Evolutionary conservation across 2,888 invertebrate species (phyloP).

Genomic region (Onchidella celtica): DNA sequence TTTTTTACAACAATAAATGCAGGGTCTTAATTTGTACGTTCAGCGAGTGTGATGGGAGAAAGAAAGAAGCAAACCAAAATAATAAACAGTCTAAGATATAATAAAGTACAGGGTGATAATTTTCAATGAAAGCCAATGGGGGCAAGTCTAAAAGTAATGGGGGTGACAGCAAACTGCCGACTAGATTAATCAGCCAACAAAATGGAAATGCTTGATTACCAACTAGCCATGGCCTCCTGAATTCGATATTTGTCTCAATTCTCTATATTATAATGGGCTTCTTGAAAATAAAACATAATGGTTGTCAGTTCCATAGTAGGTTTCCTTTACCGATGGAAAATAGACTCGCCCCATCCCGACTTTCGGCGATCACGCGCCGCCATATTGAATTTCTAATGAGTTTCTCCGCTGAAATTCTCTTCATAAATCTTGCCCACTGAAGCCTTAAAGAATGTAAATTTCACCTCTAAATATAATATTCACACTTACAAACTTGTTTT

Average conservation of each 20-base stretch:
- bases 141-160: not conserved
- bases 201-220: not conserved
- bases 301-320: not conserved
- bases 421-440: not conserved
- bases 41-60: not conserved
- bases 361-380: not conserved
- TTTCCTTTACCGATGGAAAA: not conserved
- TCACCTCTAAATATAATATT: not conserved
- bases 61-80: not conserved
- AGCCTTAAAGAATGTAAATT: not conserved
- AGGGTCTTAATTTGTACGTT: not conserved
- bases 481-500: not conserved
- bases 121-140: not conserved
- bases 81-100: not conserved
- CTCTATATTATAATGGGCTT: not conserved
- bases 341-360: not conserved
- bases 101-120: not conserved
- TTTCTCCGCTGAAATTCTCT: not conserved
- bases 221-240: not conserved
- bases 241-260: not conserved
- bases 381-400: not conserved
- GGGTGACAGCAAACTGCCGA: not conserved
- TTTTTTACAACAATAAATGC: not conserved
- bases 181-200: not conserved
- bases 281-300: not conserved